Evolutionary conservation across 2,888 invertebrate species (phyloP).

Genomic region (Lucinisca nassula): DNA sequence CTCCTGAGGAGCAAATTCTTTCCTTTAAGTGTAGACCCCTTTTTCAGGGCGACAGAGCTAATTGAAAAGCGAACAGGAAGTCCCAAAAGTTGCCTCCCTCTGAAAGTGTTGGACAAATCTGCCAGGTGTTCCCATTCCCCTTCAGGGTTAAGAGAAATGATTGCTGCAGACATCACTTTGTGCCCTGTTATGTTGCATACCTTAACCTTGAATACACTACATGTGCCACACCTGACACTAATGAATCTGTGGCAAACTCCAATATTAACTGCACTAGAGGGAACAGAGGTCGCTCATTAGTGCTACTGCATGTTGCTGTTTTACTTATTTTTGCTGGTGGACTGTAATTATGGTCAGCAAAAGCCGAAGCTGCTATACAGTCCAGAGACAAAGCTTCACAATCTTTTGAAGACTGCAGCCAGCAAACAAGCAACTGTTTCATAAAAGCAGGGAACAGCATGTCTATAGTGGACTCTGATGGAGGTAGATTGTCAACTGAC

Average conservation of each 20-base stretch:
- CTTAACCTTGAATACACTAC: conserved; percentile 78
- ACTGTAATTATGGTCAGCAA: conserved; percentile 63
- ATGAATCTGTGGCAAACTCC: conserved; percentile 81
- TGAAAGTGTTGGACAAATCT: too few relatives aligned
- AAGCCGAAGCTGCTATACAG: not conserved
- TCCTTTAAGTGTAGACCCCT: too few relatives aligned
- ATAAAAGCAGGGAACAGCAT: conserved; percentile 79
- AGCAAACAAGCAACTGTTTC: conserved; percentile 73
- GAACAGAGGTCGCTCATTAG: conserved; percentile 29
- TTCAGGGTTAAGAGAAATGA: too few relatives aligned
- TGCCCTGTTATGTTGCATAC: not conserved
- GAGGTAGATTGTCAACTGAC: conserved; percentile 77
- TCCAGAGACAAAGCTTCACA: not conserved
- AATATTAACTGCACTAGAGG: conserved; percentile 81
- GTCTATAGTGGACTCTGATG: conserved; percentile 73
- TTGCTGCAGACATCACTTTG: too few relatives aligned
- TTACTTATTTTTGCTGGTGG: conserved; percentile 14
- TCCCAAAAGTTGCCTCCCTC: too few relatives aligned
- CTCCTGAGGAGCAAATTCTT: too few relatives aligned
- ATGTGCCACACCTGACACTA: conserved; percentile 83
- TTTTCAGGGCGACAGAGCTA: too few relatives aligned
- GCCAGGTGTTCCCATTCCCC: too few relatives aligned
- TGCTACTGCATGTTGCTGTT: not conserved
- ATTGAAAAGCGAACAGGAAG: too few relatives aligned
- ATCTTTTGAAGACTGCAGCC: conserved; percentile 67